Evolutionary conservation across 2,888 invertebrate genomes (phyloP).

Genomic region (Dascillus cervinus): DNA sequence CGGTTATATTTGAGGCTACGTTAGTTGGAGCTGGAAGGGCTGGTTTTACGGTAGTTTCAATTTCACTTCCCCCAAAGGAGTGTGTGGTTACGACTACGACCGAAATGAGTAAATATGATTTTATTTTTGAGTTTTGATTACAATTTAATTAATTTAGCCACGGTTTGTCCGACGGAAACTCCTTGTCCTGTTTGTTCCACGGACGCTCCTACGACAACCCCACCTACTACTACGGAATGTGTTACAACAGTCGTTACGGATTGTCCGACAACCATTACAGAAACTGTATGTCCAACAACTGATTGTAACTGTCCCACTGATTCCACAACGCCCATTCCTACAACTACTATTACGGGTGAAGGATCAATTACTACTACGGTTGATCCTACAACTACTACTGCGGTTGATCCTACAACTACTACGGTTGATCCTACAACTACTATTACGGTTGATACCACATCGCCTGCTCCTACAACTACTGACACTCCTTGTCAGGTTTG

Average conservation of each 20-base stretch:
- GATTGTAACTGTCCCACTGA: not conserved
- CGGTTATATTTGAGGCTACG: constrained; percentile 36
- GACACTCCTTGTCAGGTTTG: no score
- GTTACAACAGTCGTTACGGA: not conserved
- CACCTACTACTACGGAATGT: not conserved
- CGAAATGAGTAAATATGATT: no score
- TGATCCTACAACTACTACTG: not conserved
- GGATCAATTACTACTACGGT: no score
- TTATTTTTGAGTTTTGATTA: no score
- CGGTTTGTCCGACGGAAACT: no score
- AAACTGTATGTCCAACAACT: not conserved
- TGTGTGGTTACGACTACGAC: constrained; percentile 5
- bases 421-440: constrained; percentile 2
- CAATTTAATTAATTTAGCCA: no score
- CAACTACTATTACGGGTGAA: not conserved
- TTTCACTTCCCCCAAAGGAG: constrained; percentile 38
- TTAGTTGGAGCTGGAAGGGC: constrained; percentile 33
- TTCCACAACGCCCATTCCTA: no score
- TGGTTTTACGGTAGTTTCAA: constrained; percentile 32
- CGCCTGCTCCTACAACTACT: not conserved
- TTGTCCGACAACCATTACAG: constrained; percentile 3
- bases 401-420: constrained; percentile 1
- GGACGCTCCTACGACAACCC: constrained; percentile 5
- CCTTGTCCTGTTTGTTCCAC: no score
- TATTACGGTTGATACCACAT: not conserved